A percentile compares a stretch with the other conserved stretches of the same genome.
Conservation (phyloP, 2,888 invertebrate species). For the Conistra vaccinii region DNA sequence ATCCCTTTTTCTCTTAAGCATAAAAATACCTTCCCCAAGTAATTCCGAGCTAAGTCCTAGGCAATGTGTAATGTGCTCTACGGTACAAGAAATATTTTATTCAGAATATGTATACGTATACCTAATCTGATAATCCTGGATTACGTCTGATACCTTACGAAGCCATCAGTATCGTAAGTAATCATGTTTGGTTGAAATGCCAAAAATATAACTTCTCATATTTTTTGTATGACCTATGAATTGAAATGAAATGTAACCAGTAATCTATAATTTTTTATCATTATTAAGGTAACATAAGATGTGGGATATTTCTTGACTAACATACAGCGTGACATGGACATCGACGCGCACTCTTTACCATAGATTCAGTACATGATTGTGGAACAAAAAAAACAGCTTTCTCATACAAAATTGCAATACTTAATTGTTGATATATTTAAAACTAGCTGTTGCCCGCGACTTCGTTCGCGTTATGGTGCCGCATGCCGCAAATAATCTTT, state of each 20-base stretch:
- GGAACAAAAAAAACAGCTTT: no score
- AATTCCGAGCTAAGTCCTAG: conserved; percentile 29
- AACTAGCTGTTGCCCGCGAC: no score
- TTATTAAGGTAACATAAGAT: not conserved
- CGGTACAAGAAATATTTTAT: conserved; percentile 38
- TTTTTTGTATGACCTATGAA: not conserved
- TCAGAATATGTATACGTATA: no score
- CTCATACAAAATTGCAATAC: no score
- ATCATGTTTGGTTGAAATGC: conserved; percentile 18
- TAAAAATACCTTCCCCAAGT: conserved; percentile 6
- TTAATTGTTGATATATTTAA: no score
- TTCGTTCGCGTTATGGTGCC: no score
- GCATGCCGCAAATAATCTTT: no score
- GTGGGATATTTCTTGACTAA: not conserved
- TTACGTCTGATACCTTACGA: conserved; percentile 13
- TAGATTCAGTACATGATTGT: no score
- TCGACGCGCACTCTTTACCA: no score
- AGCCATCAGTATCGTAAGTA: conserved; percentile 18
- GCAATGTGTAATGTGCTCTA: not conserved
- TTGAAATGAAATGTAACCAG: no score
- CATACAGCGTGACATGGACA: no score
- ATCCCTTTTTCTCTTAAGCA: conserved; percentile 24
- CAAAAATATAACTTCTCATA: not conserved
- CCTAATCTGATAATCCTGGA: conserved; percentile 33
- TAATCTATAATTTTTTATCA: no score